Conservation (phyloP, 1,140 invertebrate genomes). For the Acromyrmex charruanus region DNA sequence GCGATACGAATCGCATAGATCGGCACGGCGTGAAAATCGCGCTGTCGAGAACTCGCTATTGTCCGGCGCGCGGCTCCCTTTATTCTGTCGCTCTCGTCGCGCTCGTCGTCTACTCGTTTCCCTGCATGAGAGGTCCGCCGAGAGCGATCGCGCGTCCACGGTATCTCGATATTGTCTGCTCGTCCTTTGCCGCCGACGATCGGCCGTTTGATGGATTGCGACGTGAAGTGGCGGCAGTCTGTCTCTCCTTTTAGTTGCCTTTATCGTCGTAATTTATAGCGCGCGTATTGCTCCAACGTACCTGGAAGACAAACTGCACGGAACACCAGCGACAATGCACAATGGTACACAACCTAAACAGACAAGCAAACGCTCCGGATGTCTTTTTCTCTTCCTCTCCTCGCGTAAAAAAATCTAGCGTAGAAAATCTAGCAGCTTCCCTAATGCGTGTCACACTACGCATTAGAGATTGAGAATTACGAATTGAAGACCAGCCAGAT, state of each 20-base stretch:
- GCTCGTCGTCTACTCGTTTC: background rate
- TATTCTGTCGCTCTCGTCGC: conserved; percentile 23
- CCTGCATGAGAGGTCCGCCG: background rate
- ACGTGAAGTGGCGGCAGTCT: conserved; percentile 61
- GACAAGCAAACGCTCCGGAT: conserved; percentile 12
- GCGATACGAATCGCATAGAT: conserved; percentile 61
- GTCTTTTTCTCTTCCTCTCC: background rate
- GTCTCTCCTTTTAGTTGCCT: conserved; percentile 60
- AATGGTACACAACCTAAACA: conserved; percentile 17
- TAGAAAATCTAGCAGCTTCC: conserved; percentile 13
- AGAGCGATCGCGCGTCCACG: conserved; percentile 20
- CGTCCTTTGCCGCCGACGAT: conserved; percentile 13
- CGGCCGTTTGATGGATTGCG: conserved; percentile 33
- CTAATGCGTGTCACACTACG: too few species aligned
- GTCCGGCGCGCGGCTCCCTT: conserved; percentile 21
- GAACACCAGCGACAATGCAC: background rate
- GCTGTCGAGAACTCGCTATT: conserved; percentile 66
- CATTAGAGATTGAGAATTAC: too few species aligned
- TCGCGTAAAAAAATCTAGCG: background rate
- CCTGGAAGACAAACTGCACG: conserved; percentile 46
- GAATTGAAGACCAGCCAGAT: too few species aligned
- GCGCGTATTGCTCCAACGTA: conserved; percentile 29
- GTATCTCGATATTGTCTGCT: conserved; percentile 41
- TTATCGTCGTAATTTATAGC: conserved; percentile 66
- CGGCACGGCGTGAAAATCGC: conserved; percentile 69